These are phyloP conservation scores for Nomada ferruginata DNA, from an alignment of 2,888 invertebrate species.

Conservation along the genomic window DNA sequence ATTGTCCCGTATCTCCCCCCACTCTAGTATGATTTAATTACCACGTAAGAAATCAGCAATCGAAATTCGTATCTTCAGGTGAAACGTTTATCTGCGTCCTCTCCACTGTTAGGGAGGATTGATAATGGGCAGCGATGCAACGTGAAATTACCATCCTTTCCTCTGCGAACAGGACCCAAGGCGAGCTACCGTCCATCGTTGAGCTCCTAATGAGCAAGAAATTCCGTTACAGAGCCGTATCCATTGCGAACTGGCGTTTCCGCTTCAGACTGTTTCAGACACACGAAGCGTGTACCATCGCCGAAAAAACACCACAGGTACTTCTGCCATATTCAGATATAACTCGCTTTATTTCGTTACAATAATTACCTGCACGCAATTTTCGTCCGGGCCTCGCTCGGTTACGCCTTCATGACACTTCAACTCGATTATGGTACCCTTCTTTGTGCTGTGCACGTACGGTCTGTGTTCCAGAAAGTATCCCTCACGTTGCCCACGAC, in stretches of 20 bases:
- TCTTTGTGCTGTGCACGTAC: slow-evolving; percentile 19
- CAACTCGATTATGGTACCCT: slow-evolving; percentile 1
- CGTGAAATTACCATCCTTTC: slow-evolving; percentile 39
- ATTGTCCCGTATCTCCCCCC: not conserved
- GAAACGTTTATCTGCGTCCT: slow-evolving; percentile 37
- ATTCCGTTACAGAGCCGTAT: slow-evolving; percentile 72
- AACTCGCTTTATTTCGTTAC: slow-evolving; percentile 62
- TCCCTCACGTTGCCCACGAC: slow-evolving; percentile 1
- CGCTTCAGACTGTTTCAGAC: slow-evolving; percentile 54
- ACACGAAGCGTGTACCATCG: slow-evolving; percentile 50
- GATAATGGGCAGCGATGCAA: slow-evolving; percentile 22
- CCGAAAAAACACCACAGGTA: slow-evolving; percentile 49
- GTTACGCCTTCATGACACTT: slow-evolving; percentile 31
- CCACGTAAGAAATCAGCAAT: slow-evolving; percentile 10
- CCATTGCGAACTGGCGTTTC: slow-evolving; percentile 65
- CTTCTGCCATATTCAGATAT: slow-evolving; percentile 67
- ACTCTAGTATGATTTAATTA: slow-evolving; percentile 27
- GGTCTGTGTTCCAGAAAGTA: slow-evolving; percentile 3
- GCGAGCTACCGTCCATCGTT: slow-evolving; percentile 53
- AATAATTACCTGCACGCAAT: slow-evolving; percentile 74
- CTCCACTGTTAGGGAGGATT: slow-evolving; percentile 18
- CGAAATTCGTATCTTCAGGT: slow-evolving; percentile 21
- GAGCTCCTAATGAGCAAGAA: slow-evolving; percentile 61
- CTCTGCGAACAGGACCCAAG: slow-evolving; percentile 63
- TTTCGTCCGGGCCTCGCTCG: slow-evolving; percentile 37